Evolutionary conservation across 2,888 invertebrate genomes (phyloP), one percentile per base, ranked within the genome.

Genomic region (Lasioglossum oenotherae): DNA sequence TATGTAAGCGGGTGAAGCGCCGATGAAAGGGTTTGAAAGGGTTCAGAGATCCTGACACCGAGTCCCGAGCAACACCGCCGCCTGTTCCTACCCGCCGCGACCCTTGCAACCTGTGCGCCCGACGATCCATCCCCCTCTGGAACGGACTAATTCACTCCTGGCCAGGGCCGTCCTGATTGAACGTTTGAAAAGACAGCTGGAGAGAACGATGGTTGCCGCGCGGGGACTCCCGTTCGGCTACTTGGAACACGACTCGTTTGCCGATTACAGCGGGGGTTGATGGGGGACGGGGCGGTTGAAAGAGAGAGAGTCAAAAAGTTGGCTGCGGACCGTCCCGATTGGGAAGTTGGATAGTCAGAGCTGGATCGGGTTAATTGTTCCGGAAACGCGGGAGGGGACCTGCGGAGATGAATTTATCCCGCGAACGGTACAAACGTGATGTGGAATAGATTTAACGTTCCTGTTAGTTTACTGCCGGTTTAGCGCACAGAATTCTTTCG

Each of bases 11-110:
- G 89, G 86, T 90, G 93, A 92, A 92, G 92, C 90, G 92, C 82
- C 89, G 91, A 89, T 93, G 92, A 93, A 93, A 94, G 93, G 92
- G 92, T 93, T 92, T 92, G 91, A 93, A 93, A 93, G 93, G 92
- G 92, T 90, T 87, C 90, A 87, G 91, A 90, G 89, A 91, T 91
- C 90, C 89, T 89, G 91, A 91, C 91, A 90, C 91, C 81, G 89
- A 87, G 80, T 86, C 80, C 81, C 81, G 83, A 82, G 69, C 69
- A 79, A 35, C 88, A 81, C 82, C 88, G 84, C 85, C 67, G 41
- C 80, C 82, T 41, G 53, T 16, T 46, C 64, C 85, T 79, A 57
- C 73, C 53, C 35, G 75, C 60, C 83, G 80, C 85, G 80, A 80
- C 74, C 87, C 89, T 44, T 53, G 72, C 75, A 49, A 80, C 82